Evolutionary conservation across 2,113 vertebrate species (phyloP).

Genomic region (Stercorarius parasiticus): DNA sequence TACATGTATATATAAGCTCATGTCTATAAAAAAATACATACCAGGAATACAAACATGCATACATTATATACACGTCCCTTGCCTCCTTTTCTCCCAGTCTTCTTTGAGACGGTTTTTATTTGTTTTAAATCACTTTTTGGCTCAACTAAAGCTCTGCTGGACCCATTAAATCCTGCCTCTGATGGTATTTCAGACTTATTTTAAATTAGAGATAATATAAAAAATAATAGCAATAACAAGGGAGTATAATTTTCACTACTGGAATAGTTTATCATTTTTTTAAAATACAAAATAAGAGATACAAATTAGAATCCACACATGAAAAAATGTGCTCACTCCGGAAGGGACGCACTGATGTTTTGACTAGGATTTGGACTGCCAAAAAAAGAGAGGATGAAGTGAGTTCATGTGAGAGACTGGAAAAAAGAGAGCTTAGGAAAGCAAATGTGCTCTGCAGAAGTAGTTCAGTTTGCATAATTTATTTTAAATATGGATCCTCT

Average conservation of each 20-base stretch:
- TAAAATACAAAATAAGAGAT: background rate
- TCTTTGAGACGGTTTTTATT: background rate
- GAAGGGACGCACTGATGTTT: background rate
- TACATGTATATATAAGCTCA: background rate
- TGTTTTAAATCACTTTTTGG: background rate
- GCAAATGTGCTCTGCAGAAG: conserved; percentile 8
- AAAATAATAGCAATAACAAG: background rate
- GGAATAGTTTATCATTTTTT: background rate
- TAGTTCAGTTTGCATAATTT: conserved; percentile 36
- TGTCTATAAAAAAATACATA: background rate
- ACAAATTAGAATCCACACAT: background rate
- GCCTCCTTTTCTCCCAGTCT: background rate
- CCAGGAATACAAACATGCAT: background rate
- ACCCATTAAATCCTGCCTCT: background rate
- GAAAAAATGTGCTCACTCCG: background rate
- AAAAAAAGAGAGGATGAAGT: background rate
- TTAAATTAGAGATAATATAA: background rate
- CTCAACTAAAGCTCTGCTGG: background rate
- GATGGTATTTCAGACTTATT: background rate
- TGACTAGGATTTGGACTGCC: background rate
- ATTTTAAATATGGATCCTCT: conserved; percentile 28
- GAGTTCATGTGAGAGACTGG: background rate
- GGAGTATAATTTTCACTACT: background rate
- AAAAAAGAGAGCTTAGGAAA: background rate
- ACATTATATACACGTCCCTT: background rate